Percentiles rank a stretch among this genome's conserved stretches.
Evolutionary conservation across 2,797 vertebrate species (phyloP).

Genomic region (Hemibagrus guttatus): DNA sequence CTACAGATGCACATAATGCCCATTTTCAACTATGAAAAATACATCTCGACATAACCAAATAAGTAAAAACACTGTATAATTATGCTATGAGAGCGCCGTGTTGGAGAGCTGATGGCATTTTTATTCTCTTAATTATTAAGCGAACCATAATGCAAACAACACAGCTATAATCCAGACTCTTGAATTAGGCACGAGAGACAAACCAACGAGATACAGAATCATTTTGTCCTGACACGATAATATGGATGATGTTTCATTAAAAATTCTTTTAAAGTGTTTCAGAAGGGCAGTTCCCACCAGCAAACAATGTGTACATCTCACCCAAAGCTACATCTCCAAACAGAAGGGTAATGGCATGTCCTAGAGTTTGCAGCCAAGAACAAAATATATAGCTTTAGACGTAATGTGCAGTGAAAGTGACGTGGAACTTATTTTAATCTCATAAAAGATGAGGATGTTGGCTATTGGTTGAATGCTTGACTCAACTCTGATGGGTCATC

Average conservation of each 20-base stretch:
- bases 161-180: neutral
- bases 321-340: neutral
- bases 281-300: neutral
- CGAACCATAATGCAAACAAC: neutral
- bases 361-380: neutral
- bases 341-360: neutral
- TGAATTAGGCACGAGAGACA: neutral
- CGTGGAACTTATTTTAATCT: neutral
- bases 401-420: neutral
- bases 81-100: neutral
- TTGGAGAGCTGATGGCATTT: conserved; percentile 7
- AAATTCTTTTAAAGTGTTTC: neutral
- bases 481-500: neutral
- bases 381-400: neutral
- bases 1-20: neutral
- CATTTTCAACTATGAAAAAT: neutral
- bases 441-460: neutral
- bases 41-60: neutral
- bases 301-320: neutral
- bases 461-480: neutral
- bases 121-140: neutral
- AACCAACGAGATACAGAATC: neutral
- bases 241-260: neutral
- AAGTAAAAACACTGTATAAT: neutral
- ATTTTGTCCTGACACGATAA: neutral